Evolutionary conservation across 1,140 invertebrate species (phyloP).

Genomic region (Temnothorax longispinosus): DNA sequence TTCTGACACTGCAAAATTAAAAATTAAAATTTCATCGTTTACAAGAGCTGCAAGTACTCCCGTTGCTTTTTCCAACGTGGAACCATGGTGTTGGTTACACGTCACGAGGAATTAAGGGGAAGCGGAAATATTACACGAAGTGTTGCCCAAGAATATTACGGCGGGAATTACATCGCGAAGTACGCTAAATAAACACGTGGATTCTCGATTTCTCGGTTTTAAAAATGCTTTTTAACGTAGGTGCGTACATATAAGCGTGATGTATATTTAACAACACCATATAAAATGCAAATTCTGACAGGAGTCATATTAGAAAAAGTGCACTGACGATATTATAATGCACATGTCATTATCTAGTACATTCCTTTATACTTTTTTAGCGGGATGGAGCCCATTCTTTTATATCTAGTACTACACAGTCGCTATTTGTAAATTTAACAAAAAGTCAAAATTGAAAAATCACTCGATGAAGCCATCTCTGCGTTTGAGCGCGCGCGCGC

Average conservation of each 20-base stretch:
- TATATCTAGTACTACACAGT: not conserved
- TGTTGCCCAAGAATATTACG: conserved; percentile 60
- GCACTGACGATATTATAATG: not conserved
- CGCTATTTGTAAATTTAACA: conserved; percentile 12
- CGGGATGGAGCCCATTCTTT: not conserved
- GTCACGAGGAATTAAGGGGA: conserved; percentile 64
- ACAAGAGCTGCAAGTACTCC: conserved; percentile 50
- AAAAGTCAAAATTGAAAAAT: conserved; percentile 46
- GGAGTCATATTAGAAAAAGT: not conserved
- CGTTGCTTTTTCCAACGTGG: conserved; percentile 38
- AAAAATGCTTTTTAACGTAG: conserved; percentile 12
- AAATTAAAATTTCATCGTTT: conserved; percentile 74
- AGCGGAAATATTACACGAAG: conserved; percentile 39
- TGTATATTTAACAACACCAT: not conserved
- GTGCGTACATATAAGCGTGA: not conserved
- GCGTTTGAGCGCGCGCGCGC: not conserved
- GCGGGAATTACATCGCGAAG: conserved; percentile 45
- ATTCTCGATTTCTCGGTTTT: conserved; percentile 32
- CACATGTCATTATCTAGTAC: not conserved
- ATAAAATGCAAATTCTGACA: not conserved
- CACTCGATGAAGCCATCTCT: conserved; percentile 12
- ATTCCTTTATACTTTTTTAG: not conserved
- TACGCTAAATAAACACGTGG: conserved; percentile 39
- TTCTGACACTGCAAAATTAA: conserved; percentile 64
- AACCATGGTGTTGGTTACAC: conserved; percentile 31